Conservation (phyloP, 2,797 vertebrate genomes). For the Myotis pilosus region DNA sequence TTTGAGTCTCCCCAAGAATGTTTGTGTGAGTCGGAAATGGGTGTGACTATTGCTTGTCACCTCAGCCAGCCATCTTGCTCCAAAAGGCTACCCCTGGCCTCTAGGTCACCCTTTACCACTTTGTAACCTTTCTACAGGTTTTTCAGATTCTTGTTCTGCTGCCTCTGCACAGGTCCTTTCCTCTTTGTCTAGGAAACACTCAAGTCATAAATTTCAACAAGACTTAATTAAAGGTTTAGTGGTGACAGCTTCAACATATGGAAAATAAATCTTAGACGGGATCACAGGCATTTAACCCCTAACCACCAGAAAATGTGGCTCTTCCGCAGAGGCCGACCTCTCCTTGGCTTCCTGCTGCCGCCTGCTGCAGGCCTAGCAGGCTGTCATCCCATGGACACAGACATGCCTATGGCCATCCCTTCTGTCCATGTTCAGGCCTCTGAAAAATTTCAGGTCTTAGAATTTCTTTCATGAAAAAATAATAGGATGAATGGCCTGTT, state of each 20-base stretch:
- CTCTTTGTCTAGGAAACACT: neutral
- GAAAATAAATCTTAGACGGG: neutral
- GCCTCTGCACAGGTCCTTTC: neutral
- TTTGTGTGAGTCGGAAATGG: neutral
- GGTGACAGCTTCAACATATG: neutral
- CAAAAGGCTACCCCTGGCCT: neutral
- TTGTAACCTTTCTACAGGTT: neutral
- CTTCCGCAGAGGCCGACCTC: neutral
- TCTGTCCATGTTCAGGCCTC: neutral
- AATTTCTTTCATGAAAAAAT: conserved; percentile 19
- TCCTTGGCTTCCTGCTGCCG: neutral
- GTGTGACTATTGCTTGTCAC: neutral
- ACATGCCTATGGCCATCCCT: neutral
- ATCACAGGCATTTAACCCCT: neutral
- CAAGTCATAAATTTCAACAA: neutral
- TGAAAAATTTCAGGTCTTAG: neutral
- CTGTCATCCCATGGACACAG: neutral
- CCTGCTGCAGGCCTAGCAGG: neutral
- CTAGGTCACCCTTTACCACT: neutral
- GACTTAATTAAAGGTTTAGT: neutral
- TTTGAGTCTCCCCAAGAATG: neutral
- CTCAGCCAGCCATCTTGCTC: neutral
- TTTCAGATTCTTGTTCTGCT: neutral
- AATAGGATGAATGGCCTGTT: neutral
- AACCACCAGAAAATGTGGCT: neutral